Evolutionary conservation across 1,140 invertebrate genomes (phyloP).

Genomic region (Brachionus plicatilis): DNA sequence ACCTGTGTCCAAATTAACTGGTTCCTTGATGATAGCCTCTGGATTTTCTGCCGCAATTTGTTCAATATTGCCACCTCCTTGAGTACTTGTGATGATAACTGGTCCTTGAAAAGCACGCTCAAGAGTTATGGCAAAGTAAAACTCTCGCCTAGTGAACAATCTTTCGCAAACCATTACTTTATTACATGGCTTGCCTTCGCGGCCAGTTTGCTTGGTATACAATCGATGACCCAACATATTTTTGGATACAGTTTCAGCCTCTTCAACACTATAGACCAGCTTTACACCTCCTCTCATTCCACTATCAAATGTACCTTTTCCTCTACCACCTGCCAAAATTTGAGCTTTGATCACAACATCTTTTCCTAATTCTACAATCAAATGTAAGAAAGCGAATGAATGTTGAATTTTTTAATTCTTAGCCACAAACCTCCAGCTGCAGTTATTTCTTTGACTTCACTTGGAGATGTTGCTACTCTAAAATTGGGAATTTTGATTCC

Average conservation of each 20-base stretch:
- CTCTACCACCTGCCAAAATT: conserved; percentile 92
- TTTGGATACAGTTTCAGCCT: conserved; percentile 64
- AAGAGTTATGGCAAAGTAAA: conserved; percentile 93
- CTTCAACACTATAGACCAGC: conserved; percentile 64
- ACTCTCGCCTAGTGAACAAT: conserved; percentile 86
- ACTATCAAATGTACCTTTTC: conserved; percentile 79
- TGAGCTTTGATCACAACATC: conserved; percentile 99
- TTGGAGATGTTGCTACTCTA: conserved; percentile 25
- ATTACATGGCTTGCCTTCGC: conserved; percentile 82
- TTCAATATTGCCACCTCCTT: conserved; percentile 94
- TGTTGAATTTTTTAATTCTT: not conserved
- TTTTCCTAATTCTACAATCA: conserved; percentile 48
- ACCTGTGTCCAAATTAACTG: conserved; percentile 31
- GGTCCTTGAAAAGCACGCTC: conserved; percentile 65
- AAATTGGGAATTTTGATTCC: conserved; percentile 40
- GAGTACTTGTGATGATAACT: conserved; percentile 78
- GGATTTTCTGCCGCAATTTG: conserved; percentile 85
- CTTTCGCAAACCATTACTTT: conserved; percentile 99
- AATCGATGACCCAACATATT: conserved; percentile 86
- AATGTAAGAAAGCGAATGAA: not conserved
- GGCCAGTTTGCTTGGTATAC: conserved; percentile 92
- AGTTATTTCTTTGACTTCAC: conserved; percentile 27
- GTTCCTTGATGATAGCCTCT: conserved; percentile 77
- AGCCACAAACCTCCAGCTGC: not conserved
- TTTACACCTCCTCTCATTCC: conserved; percentile 92